These are phyloP conservation scores for Aselliscus stoliczkanus DNA, from an alignment of 2,797 vertebrate species.

Conservation along the genomic window DNA sequence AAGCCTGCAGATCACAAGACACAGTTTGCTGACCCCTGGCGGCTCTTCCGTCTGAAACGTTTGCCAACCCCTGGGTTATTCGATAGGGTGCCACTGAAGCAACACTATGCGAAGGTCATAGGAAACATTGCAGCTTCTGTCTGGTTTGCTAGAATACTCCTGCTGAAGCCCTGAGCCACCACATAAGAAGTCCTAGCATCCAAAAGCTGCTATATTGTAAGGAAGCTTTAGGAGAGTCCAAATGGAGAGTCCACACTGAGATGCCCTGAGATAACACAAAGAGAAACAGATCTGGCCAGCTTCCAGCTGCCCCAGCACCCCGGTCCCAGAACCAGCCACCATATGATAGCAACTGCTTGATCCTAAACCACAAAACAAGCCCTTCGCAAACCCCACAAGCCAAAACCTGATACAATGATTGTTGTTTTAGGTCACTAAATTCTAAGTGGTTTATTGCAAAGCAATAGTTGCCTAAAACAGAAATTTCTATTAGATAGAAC, in stretches of 20 bases:
- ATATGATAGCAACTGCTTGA: background rate
- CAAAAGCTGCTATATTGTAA: background rate
- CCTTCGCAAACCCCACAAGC: background rate
- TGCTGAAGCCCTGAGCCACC: background rate
- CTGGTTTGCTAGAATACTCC: background rate
- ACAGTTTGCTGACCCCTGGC: too few relatives aligned
- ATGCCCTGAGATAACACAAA: background rate
- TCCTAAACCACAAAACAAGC: background rate
- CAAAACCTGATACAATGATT: background rate
- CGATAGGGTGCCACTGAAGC: background rate
- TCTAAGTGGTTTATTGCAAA: background rate
- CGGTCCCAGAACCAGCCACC: background rate
- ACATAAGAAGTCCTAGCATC: background rate
- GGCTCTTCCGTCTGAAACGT: too few relatives aligned
- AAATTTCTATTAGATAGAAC: background rate
- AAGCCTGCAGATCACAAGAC: too few relatives aligned
- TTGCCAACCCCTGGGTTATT: background rate
- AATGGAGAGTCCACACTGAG: background rate
- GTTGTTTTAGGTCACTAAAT: background rate
- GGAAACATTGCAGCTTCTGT: background rate
- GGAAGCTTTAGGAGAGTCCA: background rate
- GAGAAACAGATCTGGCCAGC: background rate
- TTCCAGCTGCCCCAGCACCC: fast-evolving
- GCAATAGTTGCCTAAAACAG: background rate
- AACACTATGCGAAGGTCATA: background rate